Conservation (phyloP, 2,888 invertebrate species). For the Chydorus sphaericus region DNA sequence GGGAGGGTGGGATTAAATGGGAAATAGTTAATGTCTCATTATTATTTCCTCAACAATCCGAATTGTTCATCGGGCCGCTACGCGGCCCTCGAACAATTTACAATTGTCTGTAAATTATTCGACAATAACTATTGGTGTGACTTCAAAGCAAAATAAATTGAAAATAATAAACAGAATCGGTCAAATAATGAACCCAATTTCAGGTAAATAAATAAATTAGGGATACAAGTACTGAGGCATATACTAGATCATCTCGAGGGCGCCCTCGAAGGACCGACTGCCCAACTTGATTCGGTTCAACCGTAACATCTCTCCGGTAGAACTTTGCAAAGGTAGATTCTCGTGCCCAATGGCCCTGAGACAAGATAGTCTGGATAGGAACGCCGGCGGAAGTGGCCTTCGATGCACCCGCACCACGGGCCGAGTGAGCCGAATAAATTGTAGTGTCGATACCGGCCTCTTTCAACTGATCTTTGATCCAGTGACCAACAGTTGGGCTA, state of each 20-base stretch:
- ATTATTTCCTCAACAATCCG: no score
- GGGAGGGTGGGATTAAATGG: no score
- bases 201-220: no score
- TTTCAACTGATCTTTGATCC: not conserved
- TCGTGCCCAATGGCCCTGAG: not conserved
- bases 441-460: not conserved
- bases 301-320: not conserved
- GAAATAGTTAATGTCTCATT: no score
- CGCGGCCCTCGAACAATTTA: not conserved
- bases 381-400: not conserved
- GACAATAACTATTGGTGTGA: not conserved
- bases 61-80: not conserved
- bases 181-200: no score
- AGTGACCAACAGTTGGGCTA: not conserved
- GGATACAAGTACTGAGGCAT: no score
- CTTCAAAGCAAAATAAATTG: not conserved
- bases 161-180: not conserved
- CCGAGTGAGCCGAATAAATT: not conserved
- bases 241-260: no score
- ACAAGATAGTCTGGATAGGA: not conserved
- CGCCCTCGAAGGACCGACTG: not conserved
- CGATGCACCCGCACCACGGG: not conserved
- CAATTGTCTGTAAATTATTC: conserved; percentile 1
- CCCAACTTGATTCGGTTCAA: not conserved
- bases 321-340: not conserved